Evolutionary conservation across 1,140 invertebrate genomes (phyloP), one percentile per base, ranked within the genome.

Genomic region (Parapsyche elsis): DNA sequence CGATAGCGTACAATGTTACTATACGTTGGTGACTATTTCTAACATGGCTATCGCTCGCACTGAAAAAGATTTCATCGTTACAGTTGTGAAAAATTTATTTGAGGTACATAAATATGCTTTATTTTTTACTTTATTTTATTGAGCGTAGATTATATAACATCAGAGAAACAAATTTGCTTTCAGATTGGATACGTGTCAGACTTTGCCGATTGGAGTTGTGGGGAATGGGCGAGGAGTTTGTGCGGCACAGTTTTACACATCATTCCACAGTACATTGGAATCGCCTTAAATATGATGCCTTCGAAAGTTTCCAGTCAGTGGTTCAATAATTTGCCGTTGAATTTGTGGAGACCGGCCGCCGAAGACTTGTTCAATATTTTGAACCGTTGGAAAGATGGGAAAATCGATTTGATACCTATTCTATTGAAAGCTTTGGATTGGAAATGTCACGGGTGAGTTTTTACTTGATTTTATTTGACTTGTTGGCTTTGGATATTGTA

Each of bases 1-100:
- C 45, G 82, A 83, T 61, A 83, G 82, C 73, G 75, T 81, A 0
- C 81, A 78, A 67, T 83, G 82, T 67, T 81, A 83, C 61, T 83
- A 83, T 44, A 59, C 78, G 16, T 24, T 83, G 10, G 80, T 83
- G 10, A 79, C 71, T 23, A 74, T 83, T 26, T 81, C 82, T 10
- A 83, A 83, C 46, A 83, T 83, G 80, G 80, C 75, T 46, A 78
- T 83, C 4, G 44, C 70, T 21, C 78, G 80, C 2, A 80, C 10
- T 10, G 80, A 83, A 46, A 78, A 83, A 14, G 59, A 80, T 24
- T 78, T 83, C 26, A 76, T 79, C 9, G 23, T 59, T 24, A 71
- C 23, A 7, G 30, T 78, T 44, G 53, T 83, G 9, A 81, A 80
- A 61, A 46, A 76, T 23, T 53, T 83, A 9, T 83, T 71, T 71